These are phyloP conservation scores for Ophion obscuratus DNA, from an alignment of 2,888 invertebrate species.

Conservation along the genomic window DNA sequence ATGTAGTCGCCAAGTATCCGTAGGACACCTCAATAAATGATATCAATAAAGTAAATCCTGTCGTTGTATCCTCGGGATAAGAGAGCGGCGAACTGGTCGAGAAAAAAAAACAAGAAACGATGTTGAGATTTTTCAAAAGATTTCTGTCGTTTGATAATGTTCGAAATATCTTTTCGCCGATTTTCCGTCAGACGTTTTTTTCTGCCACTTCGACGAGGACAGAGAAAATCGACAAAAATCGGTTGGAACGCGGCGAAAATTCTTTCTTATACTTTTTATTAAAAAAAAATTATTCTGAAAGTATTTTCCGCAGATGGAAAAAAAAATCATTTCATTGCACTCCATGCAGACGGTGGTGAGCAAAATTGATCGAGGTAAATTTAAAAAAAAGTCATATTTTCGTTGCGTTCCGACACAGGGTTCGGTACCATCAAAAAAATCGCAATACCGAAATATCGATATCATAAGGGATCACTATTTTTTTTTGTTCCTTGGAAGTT, in stretches of 20 bases:
- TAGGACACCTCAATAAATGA: conserved; percentile 56
- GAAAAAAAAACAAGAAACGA: conserved; percentile 2
- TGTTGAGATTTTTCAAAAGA: neutral
- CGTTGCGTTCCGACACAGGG: neutral
- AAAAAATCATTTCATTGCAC: neutral
- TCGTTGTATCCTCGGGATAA: conserved; percentile 42
- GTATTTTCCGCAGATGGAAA: conserved; percentile 30
- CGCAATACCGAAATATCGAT: conserved; percentile 49
- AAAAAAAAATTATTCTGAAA: no score
- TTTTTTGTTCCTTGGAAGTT: conserved; percentile 72
- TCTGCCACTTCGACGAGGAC: no score
- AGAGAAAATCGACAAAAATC: conserved; percentile 40
- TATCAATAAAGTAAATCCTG: conserved; percentile 43
- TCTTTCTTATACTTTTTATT: no score
- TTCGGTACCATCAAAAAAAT: neutral
- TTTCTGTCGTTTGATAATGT: no score
- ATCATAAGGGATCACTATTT: conserved; percentile 70
- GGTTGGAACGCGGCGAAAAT: conserved; percentile 20
- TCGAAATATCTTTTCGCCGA: no score
- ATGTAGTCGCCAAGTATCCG: conserved; percentile 45
- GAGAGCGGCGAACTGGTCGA: neutral
- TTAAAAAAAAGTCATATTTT: neutral
- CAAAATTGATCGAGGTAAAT: neutral
- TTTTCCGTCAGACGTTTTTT: no score
- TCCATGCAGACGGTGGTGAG: neutral